Conservation (phyloP, 1,140 invertebrate species). For the Leptinotarsa lineolata region DNA sequence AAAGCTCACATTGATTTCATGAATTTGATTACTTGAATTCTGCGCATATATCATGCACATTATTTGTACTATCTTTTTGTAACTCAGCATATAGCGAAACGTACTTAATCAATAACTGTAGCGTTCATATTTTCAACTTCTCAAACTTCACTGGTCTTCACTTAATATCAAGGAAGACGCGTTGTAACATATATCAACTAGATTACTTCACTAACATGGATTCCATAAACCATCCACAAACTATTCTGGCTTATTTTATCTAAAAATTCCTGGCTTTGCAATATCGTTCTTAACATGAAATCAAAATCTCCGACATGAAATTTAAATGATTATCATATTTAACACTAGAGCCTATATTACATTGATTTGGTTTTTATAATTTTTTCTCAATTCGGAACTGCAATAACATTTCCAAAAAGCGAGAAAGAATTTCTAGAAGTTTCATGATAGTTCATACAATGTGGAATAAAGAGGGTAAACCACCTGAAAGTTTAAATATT, state of each 20-base stretch:
- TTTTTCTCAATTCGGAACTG: too few species aligned
- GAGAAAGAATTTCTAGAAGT: too few species aligned
- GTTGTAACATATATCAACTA: conserved; percentile 5
- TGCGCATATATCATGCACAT: conserved; percentile 5
- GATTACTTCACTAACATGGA: neutral
- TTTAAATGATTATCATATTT: neutral
- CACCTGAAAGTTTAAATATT: too few species aligned
- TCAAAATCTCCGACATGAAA: neutral
- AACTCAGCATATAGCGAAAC: neutral
- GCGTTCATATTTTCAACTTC: neutral
- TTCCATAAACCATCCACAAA: neutral
- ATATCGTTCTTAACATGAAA: neutral
- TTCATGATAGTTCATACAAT: too few species aligned
- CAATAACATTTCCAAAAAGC: too few species aligned
- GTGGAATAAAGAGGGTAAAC: too few species aligned
- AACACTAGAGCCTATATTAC: neutral
- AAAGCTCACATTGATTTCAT: neutral
- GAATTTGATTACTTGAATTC: neutral
- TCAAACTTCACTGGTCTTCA: neutral
- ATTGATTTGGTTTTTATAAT: neutral
- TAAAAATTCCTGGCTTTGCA: neutral
- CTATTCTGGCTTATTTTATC: neutral
- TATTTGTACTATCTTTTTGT: conserved; percentile 18
- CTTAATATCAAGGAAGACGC: conserved; percentile 16
- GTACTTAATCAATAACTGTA: neutral